These are phyloP conservation scores for Chymomyza amoena DNA, from an alignment of 2,888 invertebrate species.

Conservation along the genomic window DNA sequence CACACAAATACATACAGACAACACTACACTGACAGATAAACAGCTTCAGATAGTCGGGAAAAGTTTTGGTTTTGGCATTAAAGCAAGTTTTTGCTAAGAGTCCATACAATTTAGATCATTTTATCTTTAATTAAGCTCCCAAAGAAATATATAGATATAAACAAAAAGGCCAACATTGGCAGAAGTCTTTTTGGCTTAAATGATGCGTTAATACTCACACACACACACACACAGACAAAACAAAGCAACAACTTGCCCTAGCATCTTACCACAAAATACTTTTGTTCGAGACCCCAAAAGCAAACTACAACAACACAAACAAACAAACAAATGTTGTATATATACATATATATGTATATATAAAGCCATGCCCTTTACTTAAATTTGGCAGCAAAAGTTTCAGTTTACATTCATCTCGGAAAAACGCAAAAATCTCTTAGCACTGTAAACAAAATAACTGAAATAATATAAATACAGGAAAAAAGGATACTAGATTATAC, in stretches of 20 bases:
- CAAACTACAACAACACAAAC: constrained; percentile 7
- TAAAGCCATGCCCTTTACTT: background rate
- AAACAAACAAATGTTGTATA: background rate
- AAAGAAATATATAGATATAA: background rate
- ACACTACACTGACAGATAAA: constrained; percentile 1
- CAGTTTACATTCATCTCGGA: background rate
- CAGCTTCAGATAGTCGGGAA: constrained; percentile 1
- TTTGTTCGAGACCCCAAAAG: constrained; percentile 29
- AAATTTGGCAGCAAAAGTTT: background rate
- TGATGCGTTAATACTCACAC: constrained; percentile 60
- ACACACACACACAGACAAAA: background rate
- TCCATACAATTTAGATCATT: constrained; percentile 55
- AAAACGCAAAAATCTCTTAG: background rate
- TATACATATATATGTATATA: no score
- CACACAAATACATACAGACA: background rate
- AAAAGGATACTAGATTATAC: constrained; percentile 8
- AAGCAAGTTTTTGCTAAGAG: constrained; percentile 25
- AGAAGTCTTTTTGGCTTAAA: constrained; percentile 50
- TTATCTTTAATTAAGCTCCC: constrained; percentile 66
- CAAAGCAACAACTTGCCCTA: constrained; percentile 23
- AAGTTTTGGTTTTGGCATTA: background rate
- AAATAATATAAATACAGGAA: background rate
- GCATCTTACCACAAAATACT: constrained; percentile 58
- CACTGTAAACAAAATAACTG: background rate
- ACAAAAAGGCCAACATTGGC: background rate